Evolutionary conservation across 1,140 invertebrate genomes (phyloP), one percentile per base, ranked within the genome.

Genomic region (Apocrypta bakeri): DNA sequence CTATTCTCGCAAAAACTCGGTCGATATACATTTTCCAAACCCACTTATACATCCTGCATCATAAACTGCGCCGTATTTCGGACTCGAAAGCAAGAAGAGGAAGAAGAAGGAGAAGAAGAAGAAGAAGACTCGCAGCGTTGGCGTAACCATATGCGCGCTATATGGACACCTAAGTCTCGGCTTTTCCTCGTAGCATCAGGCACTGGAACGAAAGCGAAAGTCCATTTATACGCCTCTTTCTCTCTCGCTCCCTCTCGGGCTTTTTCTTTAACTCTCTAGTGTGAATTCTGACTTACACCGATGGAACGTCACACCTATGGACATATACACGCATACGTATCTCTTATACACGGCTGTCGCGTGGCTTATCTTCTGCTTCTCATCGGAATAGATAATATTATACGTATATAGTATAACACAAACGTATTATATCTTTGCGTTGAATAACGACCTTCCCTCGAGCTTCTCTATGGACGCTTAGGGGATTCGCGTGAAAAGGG

Each of bases 211-310:
- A 66, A 66, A 66, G 63, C 63, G n/a, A 66, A 66, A 66, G 63
- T 66, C 63, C n/a, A 66, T 66, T 66, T 66, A 66, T 66, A 66
- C 63, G 14, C 63, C 27, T 66, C 63, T 37, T 9, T 37, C 33
- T 37, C 33, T 37, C 33, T 37, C 33, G 2, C n/a, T 61, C 17
- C 56, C 56, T 14, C n/a, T 14, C 56, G 2, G 56, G 3, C n/a
- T 61, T n/a, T 61, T 61, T n/a, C n/a, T n/a, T 61, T 61, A 21
- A 14, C 12, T 61, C 56, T 61, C 2, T 61, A 14, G 56, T 14
- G 56, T 61, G 9, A 37, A 37, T 37, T 37, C 33, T 37, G 33
- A 37, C 33, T 37, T 37, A 37, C 9, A 37, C 9, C n/a, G n/a
- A n/a, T n/a, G n/a, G n/a, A n/a, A 37, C 33, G 33, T n/a, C n/a